Conservation (phyloP, 2,113 vertebrate species). For the Lathamus discolor region DNA sequence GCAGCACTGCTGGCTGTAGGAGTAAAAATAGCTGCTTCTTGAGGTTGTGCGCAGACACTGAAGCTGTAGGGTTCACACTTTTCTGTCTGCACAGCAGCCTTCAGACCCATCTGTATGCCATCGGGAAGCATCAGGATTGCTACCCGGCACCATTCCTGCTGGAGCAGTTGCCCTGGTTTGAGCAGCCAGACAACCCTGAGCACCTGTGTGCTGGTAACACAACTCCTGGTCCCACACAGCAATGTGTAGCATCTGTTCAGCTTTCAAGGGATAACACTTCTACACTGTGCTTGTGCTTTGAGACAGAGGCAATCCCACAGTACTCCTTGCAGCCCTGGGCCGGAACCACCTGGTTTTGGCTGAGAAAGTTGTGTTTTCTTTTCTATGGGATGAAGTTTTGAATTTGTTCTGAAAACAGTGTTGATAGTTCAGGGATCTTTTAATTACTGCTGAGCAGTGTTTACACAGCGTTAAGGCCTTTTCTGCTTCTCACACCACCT, state of each 20-base stretch:
- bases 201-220: background rate
- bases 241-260: background rate
- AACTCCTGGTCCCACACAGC: background rate
- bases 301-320: background rate
- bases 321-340: background rate
- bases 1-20: background rate
- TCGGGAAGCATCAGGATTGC: background rate
- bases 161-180: background rate
- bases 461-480: too few species aligned
- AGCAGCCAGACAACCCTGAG: background rate
- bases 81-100: rapidly evolving
- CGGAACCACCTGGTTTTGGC: background rate
- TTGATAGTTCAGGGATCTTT: background rate
- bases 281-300: background rate
- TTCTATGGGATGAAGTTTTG: background rate
- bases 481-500: background rate
- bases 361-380: background rate
- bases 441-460: background rate
- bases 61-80: background rate
- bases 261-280: background rate
- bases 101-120: background rate
- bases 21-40: slow-evolving; percentile 17
- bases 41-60: background rate
- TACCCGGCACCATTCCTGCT: background rate
- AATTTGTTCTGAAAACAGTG: background rate